phyloP scores from a whole-genome alignment of 2,113 vertebrate species.

The Prionailurus viverrinus region DNA sequence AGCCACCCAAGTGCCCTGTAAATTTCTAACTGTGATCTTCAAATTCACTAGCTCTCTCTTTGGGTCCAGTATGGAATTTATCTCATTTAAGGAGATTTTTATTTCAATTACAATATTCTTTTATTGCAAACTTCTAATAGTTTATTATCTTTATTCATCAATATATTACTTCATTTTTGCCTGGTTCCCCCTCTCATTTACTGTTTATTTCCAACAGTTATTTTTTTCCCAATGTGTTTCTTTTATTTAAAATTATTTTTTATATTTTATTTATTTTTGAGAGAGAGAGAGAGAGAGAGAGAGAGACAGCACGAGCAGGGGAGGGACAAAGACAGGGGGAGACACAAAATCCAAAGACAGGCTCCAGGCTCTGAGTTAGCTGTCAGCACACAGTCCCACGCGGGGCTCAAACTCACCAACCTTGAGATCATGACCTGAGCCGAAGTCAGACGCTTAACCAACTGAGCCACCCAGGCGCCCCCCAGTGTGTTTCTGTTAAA shows the following conservation, averaged over 20 bases:
- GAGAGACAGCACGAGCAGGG: too few relatives aligned
- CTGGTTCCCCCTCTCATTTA: neutral
- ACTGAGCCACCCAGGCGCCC: too few relatives aligned
- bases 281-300: too few relatives aligned
- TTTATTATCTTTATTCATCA: neutral
- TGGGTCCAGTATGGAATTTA: neutral
- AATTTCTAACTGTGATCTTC: neutral
- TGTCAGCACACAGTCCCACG: too few relatives aligned
- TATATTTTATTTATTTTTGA: too few relatives aligned
- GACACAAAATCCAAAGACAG: too few relatives aligned
- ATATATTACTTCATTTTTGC: neutral
- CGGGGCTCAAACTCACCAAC: too few relatives aligned
- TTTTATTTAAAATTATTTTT: neutral
- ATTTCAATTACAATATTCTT: neutral
- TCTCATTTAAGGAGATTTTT: neutral
- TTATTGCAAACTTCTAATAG: neutral
- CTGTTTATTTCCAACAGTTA: constrained; percentile 14
- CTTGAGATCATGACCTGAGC: too few relatives aligned
- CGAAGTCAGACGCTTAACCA: too few relatives aligned
- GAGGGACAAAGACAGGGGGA: too few relatives aligned
- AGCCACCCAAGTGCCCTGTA: neutral
- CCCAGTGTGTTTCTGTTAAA: too few relatives aligned
- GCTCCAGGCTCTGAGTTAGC: too few relatives aligned
- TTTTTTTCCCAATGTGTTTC: neutral
- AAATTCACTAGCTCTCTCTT: constrained; percentile 17